These are phyloP conservation scores for Paguma larvata DNA, from an alignment of 2,797 vertebrate species.

Conservation along the genomic window DNA sequence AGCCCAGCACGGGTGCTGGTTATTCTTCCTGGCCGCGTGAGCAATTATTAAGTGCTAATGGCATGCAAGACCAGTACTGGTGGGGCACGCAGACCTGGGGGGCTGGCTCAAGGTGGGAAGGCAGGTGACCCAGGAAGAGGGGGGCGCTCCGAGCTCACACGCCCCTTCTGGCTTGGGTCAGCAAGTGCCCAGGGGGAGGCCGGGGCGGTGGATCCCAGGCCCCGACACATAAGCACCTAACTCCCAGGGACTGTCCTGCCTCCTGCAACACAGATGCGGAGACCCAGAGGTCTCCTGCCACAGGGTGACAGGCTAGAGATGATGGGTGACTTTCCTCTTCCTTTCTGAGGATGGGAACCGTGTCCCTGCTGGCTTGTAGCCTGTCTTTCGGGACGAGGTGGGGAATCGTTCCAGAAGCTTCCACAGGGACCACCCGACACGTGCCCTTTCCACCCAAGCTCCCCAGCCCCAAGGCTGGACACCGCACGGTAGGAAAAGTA, in stretches of 20 bases:
- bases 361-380: not conserved
- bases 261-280: no score
- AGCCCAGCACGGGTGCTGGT: not conserved
- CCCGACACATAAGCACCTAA: no score
- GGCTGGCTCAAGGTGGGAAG: not conserved
- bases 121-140: not conserved
- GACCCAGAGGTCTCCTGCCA: not conserved
- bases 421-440: no score
- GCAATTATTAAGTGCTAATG: not conserved
- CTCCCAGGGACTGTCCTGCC: not conserved
- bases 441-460: not conserved
- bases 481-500: not conserved
- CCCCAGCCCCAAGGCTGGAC: not conserved
- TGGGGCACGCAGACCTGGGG: not conserved
- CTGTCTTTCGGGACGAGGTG: not conserved
- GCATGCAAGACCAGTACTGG: not conserved
- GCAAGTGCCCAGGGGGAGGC: rapidly evolving
- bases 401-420: not conserved
- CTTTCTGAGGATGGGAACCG: not conserved
- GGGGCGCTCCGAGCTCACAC: not conserved
- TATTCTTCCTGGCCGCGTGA: not conserved
- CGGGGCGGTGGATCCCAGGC: not conserved
- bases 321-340: no score
- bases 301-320: not conserved
- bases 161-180: not conserved